phyloP scores from a whole-genome alignment of 2,888 invertebrate genomes.

The Spodoptera littoralis region DNA sequence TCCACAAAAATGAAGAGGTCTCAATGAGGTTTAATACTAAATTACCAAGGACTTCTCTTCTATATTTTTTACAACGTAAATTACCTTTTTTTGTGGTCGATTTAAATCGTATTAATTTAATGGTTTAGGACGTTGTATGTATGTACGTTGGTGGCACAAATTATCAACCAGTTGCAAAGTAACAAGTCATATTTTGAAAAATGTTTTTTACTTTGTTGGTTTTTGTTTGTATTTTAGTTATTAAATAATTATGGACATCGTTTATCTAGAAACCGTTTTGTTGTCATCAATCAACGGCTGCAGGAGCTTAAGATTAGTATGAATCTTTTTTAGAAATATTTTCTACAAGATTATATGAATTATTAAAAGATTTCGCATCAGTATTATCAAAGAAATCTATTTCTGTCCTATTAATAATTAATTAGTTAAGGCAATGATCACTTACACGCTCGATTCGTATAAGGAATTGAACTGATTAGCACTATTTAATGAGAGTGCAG shows the following conservation, averaged over 20 bases:
- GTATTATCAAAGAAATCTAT: neutral
- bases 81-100: neutral
- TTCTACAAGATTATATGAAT: too few species aligned
- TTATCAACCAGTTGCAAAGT: constrained; percentile 4
- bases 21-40: too few species aligned
- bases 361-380: neutral
- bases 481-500: constrained; percentile 37
- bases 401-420: constrained; percentile 40
- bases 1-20: too few species aligned
- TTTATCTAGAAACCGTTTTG: neutral
- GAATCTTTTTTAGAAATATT: neutral
- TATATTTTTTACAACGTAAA: too few species aligned
- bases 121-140: constrained; percentile 6
- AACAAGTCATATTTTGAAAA: constrained; percentile 8
- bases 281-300: constrained; percentile 4
- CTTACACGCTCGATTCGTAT: constrained; percentile 27
- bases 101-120: constrained; percentile 11
- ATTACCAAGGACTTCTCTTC: too few species aligned
- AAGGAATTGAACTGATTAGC: constrained; percentile 47
- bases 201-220: too few species aligned
- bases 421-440: constrained; percentile 41
- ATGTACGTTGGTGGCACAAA: constrained; percentile 6
- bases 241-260: neutral
- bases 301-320: neutral
- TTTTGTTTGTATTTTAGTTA: too few species aligned